Conservation (phyloP, 2,797 vertebrate species). For the Clarias pachynema region DNA sequence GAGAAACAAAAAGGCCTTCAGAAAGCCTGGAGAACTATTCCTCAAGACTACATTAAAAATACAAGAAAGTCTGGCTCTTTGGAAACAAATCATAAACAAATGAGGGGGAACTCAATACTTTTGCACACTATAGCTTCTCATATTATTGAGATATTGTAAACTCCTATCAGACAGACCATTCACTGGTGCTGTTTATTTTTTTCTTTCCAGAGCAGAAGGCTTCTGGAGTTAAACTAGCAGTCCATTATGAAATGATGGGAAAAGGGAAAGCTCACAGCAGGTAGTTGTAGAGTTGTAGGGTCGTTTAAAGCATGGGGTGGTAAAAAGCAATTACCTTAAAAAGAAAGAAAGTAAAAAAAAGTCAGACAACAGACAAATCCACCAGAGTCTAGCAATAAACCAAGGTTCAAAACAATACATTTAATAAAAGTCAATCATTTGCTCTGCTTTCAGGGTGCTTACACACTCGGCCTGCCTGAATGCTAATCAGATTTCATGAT, state of each 20-base stretch:
- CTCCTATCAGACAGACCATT: background rate
- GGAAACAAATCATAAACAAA: too few relatives aligned
- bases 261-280: background rate
- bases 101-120: too few relatives aligned
- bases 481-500: background rate
- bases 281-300: too few relatives aligned
- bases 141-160: background rate
- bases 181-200: background rate
- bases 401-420: too few relatives aligned
- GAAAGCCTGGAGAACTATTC: too few relatives aligned
- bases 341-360: background rate
- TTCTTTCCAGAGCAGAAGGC: background rate
- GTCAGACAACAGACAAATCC: background rate
- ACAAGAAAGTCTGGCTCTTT: too few relatives aligned
- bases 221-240: background rate
- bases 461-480: background rate
- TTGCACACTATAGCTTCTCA: too few relatives aligned
- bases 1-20: too few relatives aligned
- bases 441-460: background rate
- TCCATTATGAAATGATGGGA: background rate
- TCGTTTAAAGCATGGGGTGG: background rate
- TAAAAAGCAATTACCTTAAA: constrained; percentile 10
- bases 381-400: too few relatives aligned
- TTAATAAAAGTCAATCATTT: background rate
- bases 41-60: too few relatives aligned